Conservation (phyloP, 2,888 invertebrate genomes). For the Dynastes grantii region DNA sequence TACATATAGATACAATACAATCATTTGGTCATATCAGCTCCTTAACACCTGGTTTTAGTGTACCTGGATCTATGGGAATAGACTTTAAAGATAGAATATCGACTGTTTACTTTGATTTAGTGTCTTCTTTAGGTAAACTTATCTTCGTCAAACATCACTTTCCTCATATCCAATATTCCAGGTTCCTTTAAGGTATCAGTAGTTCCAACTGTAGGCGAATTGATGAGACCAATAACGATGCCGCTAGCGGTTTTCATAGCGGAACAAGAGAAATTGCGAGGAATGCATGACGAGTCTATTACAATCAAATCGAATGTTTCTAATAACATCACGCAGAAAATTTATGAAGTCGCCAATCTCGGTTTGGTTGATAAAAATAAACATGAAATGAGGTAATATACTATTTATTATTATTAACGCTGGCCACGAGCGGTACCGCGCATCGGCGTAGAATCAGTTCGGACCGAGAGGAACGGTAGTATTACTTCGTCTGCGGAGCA, state of each 20-base stretch:
- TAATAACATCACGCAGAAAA: constrained; percentile 69
- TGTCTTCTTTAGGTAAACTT: constrained; percentile 74
- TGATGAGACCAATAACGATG: constrained; percentile 86
- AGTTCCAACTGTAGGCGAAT: constrained; percentile 90
- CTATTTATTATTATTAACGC: too few species aligned
- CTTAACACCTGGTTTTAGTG: constrained; percentile 78
- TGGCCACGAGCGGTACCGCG: too few species aligned
- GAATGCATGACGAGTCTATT: constrained; percentile 89
- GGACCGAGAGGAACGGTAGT: too few species aligned
- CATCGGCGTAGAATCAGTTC: too few species aligned
- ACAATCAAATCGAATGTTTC: constrained; percentile 63
- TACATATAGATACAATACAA: constrained; percentile 50
- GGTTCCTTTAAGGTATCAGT: constrained; percentile 78
- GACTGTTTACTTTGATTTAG: constrained; percentile 85
- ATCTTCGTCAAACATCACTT: too few species aligned
- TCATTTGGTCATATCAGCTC: constrained; percentile 51
- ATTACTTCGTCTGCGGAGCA: too few species aligned
- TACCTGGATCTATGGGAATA: constrained; percentile 83
- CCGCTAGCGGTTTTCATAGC: constrained; percentile 79
- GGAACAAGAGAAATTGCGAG: constrained; percentile 85
- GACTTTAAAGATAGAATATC: constrained; percentile 96
- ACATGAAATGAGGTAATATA: constrained; percentile 62
- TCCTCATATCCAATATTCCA: constrained; percentile 58
- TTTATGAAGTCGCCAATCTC: constrained; percentile 86
- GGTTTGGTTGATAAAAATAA: constrained; percentile 64